These are phyloP conservation scores for Phortica magna DNA, from an alignment of 2,888 invertebrate species.

Conservation along the genomic window DNA sequence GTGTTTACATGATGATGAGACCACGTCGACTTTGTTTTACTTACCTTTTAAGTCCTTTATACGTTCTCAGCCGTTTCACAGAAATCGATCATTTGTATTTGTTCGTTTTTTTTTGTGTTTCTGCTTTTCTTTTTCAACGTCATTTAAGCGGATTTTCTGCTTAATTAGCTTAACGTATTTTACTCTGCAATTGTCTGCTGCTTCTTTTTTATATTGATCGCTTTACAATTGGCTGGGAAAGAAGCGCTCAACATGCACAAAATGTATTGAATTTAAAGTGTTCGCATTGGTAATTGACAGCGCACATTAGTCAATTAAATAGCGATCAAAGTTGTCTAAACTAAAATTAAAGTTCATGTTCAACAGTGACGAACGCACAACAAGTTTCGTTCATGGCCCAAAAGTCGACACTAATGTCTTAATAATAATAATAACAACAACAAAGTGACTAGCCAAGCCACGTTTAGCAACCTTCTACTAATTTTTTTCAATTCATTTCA, in stretches of 20 bases:
- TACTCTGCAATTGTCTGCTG: slow-evolving; percentile 17
- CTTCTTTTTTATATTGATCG: slow-evolving; percentile 35
- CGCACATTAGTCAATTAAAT: slow-evolving; percentile 6
- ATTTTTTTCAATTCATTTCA: slow-evolving; percentile 22
- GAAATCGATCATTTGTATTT: slow-evolving; percentile 64
- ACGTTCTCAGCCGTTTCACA: slow-evolving; percentile 44
- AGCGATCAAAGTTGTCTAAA: slow-evolving; percentile 1
- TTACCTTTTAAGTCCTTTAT: slow-evolving; percentile 26
- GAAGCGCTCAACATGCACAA: neutral
- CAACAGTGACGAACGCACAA: neutral
- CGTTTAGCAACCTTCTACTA: slow-evolving; percentile 9
- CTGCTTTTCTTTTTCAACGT: slow-evolving; percentile 41
- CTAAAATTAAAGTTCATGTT: neutral
- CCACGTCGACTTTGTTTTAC: neutral
- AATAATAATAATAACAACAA: too few species aligned
- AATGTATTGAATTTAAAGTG: neutral
- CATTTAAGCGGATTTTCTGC: slow-evolving; percentile 40
- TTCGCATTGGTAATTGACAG: slow-evolving; percentile 4
- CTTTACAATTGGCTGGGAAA: slow-evolving; percentile 38
- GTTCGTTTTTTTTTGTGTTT: slow-evolving; percentile 51
- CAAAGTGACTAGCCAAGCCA: neutral
- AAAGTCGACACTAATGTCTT: slow-evolving; percentile 5
- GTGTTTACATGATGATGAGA: slow-evolving; percentile 22
- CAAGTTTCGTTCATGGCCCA: neutral
- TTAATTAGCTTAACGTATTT: slow-evolving; percentile 45